Evolutionary conservation across 2,888 invertebrate genomes (phyloP).

Genomic region (Tiphia femorata): DNA sequence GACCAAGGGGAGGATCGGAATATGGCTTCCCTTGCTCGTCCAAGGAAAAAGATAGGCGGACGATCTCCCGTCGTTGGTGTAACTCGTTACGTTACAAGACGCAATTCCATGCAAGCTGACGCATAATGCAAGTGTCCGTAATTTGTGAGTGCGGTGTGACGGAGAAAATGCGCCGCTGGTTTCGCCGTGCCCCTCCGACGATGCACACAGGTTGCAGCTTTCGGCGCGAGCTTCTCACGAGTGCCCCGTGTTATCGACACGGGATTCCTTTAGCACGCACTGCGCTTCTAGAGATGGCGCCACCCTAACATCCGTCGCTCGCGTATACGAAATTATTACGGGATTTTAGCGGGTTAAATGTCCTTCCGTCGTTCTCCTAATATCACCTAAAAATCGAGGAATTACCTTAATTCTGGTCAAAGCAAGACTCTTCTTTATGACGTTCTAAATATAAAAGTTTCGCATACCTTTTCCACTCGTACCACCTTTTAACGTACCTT

Average conservation of each 20-base stretch:
- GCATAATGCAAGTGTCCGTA: neutral
- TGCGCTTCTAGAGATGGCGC: slow-evolving; percentile 20
- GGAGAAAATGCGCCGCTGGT: neutral
- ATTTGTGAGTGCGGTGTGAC: neutral
- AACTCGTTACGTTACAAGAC: neutral
- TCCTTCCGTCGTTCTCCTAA: too few species aligned
- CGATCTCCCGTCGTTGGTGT: neutral
- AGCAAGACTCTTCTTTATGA: too few species aligned
- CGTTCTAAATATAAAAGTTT: too few species aligned
- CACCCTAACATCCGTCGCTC: slow-evolving; percentile 5
- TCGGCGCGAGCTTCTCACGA: slow-evolving; percentile 22
- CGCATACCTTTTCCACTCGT: too few species aligned
- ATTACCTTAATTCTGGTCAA: too few species aligned
- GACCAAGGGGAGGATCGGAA: slow-evolving; percentile 32
- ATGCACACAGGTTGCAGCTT: slow-evolving; percentile 12
- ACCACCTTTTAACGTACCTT: too few species aligned
- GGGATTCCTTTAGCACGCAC: neutral
- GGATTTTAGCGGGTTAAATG: neutral
- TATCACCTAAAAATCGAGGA: too few species aligned
- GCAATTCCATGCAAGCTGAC: neutral
- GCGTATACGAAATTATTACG: slow-evolving; percentile 29
- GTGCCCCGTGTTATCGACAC: slow-evolving; percentile 23
- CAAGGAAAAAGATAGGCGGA: neutral
- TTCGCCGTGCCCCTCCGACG: neutral
- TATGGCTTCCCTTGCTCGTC: slow-evolving; percentile 40